These are phyloP conservation scores for Lamellibrachia satsuma DNA, from an alignment of 2,888 invertebrate genomes.

Conservation along the genomic window DNA sequence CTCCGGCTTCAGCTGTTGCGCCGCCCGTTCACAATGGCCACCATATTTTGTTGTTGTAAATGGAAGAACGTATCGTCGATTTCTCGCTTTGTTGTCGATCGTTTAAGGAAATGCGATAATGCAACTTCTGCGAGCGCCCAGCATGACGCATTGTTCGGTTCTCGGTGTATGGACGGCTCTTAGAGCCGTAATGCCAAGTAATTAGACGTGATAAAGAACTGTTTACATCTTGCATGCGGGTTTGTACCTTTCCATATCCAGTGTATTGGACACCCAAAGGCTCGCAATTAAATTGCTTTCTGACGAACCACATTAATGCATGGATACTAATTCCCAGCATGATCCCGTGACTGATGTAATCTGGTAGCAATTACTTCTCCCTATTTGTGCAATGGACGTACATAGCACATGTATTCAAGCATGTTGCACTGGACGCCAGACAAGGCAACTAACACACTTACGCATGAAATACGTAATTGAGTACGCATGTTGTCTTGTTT, in stretches of 20 bases:
- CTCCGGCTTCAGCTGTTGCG: neutral
- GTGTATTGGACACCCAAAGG: slow-evolving; percentile 12
- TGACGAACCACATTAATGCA: neutral
- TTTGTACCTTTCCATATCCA: neutral
- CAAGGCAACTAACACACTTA: neutral
- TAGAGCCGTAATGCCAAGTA: neutral
- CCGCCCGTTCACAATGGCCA: neutral
- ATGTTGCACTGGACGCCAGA: neutral
- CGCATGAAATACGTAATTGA: neutral
- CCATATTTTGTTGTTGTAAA: neutral
- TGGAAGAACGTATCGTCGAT: neutral
- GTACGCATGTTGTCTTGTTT: neutral
- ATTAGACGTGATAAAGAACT: slow-evolving; percentile 6
- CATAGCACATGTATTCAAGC: neutral
- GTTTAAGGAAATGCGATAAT: slow-evolving; percentile 17
- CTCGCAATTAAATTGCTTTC: neutral
- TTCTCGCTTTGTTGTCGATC: slow-evolving; percentile 7
- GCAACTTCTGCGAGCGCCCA: neutral
- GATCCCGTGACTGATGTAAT: neutral
- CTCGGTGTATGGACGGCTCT: neutral
- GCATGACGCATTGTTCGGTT: neutral
- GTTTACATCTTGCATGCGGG: slow-evolving; percentile 17
- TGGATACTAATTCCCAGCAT: slow-evolving; percentile 6
- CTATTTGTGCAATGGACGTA: neutral
- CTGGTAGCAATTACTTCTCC: slow-evolving; percentile 6